Conservation (phyloP, 2,113 vertebrate genomes). For the Himantopus leucocephalus region DNA sequence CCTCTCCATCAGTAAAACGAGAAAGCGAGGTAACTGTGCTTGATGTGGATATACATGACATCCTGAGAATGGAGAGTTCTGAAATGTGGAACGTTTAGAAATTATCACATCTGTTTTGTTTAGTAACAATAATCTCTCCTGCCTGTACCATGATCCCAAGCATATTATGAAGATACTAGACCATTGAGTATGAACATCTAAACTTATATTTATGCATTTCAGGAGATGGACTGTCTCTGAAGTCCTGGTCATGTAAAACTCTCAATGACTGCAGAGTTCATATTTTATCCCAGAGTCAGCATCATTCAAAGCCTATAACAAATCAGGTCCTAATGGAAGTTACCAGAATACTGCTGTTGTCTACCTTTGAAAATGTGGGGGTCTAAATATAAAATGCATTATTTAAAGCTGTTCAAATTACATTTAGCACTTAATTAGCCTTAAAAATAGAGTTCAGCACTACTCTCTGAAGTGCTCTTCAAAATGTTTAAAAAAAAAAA, state of each 20-base stretch:
- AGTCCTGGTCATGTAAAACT: not conserved
- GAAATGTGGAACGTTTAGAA: not conserved
- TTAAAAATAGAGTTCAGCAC: not conserved
- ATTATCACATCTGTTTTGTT: accelerated
- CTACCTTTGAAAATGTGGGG: not conserved
- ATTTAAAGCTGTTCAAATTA: not conserved
- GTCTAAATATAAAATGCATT: not conserved
- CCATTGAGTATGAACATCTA: not conserved
- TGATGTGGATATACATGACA: not conserved
- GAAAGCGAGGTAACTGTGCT: not conserved
- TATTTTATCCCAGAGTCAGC: not conserved
- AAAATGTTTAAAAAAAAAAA: not conserved
- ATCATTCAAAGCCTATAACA: not conserved
- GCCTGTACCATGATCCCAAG: accelerated
- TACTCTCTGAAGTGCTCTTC: not conserved
- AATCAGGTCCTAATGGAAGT: not conserved
- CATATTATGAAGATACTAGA: not conserved
- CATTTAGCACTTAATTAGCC: not conserved
- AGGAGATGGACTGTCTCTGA: not conserved
- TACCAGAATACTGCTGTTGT: not conserved
- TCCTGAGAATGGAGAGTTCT: not conserved
- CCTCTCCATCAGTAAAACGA: not conserved
- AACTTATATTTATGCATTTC: not conserved
- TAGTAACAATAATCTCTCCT: not conserved
- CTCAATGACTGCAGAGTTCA: not conserved